phyloP scores from a whole-genome alignment of 2,113 vertebrate species.

The Terrapene triunguis region DNA sequence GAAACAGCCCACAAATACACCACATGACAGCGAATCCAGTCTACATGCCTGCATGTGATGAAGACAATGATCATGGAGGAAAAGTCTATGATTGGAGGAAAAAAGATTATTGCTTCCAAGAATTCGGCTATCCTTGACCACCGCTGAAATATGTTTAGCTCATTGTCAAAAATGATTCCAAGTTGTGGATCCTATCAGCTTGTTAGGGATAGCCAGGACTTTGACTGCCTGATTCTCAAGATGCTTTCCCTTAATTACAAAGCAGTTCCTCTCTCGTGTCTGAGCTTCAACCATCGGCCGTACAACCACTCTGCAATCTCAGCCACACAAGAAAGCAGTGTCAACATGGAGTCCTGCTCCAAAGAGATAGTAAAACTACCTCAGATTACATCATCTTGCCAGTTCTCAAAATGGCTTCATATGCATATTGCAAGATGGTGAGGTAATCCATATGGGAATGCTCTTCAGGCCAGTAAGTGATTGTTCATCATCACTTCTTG shows the following conservation, averaged over 20 bases:
- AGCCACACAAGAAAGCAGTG: slow-evolving; percentile 11
- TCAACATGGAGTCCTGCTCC: slow-evolving; percentile 10
- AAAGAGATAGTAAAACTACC: slow-evolving; percentile 36
- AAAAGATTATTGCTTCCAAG: neutral
- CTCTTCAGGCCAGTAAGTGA: slow-evolving; percentile 40
- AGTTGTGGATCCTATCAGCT: neutral
- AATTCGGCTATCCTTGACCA: neutral
- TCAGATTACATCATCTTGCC: slow-evolving; percentile 41
- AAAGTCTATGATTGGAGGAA: neutral
- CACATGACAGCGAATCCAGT: neutral
- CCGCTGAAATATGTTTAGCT: neutral
- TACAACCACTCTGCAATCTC: slow-evolving; percentile 7
- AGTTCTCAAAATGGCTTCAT: neutral
- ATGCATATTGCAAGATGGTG: slow-evolving; percentile 26
- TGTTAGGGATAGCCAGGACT: neutral
- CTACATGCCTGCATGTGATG: neutral
- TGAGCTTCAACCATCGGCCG: slow-evolving; percentile 11
- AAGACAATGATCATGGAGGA: neutral
- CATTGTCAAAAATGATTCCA: neutral
- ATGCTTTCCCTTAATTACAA: slow-evolving; percentile 27
- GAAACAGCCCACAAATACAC: neutral
- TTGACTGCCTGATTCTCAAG: neutral
- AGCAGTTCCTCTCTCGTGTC: slow-evolving; percentile 7
- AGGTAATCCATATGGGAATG: neutral
- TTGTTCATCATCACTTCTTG: neutral